Base-by-base conservation (phyloP, 2,797 vertebrate genomes). In the Pampus argenteus region DNA sequence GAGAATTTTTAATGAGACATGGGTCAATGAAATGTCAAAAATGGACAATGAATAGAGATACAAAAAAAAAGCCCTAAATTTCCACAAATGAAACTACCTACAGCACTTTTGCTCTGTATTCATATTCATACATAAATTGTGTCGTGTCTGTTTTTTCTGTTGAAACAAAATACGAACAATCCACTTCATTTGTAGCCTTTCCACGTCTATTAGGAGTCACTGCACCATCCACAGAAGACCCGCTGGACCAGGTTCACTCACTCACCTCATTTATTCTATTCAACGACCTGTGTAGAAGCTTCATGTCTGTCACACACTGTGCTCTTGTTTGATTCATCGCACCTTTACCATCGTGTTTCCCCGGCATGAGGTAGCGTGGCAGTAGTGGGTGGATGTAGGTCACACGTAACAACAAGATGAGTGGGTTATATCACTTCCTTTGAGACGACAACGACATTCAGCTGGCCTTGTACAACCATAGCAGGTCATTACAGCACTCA, bases 11-110 rank as follows among this genome's bases (percentile, higher is more conserved):
- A 91, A 91, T 88, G 88, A 92, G 88, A 76, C 84, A 47, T 15
- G 81, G 90, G 87, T 89, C 85, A 84, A 62, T 78, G 77, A 75
- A 82, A 81, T 83, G 86, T 86, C 85, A 84, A 22, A 84, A 79
- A 60, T 49, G 63, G 76, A 83, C 79, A 78, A 78, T 68, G 78
- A 56, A 58, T 1, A 62, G 48, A 75, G 49, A 45, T 63, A 36
- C n/a, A 38, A 65, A 78, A 73, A 70, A 15, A 22, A 51, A 29
- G 36, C 5, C 59, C 11, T 14, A 40, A 22, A 61, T 50, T 47
- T 29, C 60, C 44, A 59, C 13, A 17, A 47, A 67, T 44, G 4
- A 71, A 67, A 15, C 18, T 15, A 6, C 29, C 26, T 25, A 49
- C 23, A 15, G 2, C 13, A 4, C 25, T 23, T 56, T 3, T 45